Base-by-base conservation (phyloP, 2,888 invertebrate genomes). In the Chaetogeoica ovagalla region DNA sequence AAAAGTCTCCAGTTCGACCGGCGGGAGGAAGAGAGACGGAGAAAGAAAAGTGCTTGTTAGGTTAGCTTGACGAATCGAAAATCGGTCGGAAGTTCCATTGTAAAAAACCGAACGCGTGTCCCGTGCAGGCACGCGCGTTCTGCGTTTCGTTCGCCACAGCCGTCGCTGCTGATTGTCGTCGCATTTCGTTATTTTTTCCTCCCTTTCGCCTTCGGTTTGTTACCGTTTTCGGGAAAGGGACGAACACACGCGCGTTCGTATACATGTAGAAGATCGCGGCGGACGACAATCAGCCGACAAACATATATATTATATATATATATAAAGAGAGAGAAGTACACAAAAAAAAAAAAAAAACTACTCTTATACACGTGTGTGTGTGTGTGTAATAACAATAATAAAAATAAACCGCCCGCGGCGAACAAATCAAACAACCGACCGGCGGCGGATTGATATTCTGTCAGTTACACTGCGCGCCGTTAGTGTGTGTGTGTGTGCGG, bases 381-480 rank as follows among this genome's bases (percentile, higher is more conserved):
- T 69, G 57, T 71, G 39, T 57, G 9, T 2, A 63, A 55, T 21
- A 39, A 57, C 8, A 59, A 68, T 30, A 48, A 74, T n/a, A 62
- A 70, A 74, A 79, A 79, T 37, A 79, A 79, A 55, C 77, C 62
- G 70, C 77, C 77, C 62, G 77, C 77, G 63, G 77, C 52, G 77
- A 62, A 79, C 77, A 79, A 79, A 79, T 79, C 77, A 79, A 79
- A 79, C 70, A 79, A 79, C 70, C 70, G 63, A 9, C 69, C 62
- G 77, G n/a, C n/a, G n/a, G n/a, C n/a, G 77, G 77, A 79, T 79
- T 79, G 77, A 79, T 79, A 79, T 79, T 79, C 77, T 70, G 77
- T 79, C 77, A 79, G 77, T 79, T 79, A 79, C 77, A 79, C 70
- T 30, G 30, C 30, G 4, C 30, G 2, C 52, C 43, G 30, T n/a